These are phyloP conservation scores for Melieria picta DNA, from an alignment of 2,888 invertebrate species.

Conservation along the genomic window DNA sequence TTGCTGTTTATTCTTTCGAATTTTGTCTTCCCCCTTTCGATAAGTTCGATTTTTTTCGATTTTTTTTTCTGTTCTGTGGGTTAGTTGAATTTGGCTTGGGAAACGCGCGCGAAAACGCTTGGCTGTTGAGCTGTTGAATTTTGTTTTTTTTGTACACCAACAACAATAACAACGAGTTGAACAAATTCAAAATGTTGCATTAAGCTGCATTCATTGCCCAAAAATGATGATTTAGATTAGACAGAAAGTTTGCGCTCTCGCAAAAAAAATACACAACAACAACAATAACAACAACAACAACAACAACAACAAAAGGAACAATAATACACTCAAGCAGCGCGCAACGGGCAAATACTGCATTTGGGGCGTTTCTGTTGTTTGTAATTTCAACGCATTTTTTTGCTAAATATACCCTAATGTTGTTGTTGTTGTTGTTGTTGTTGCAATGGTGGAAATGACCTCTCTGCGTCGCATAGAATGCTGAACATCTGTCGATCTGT, in stretches of 20 bases:
- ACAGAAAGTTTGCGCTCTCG: slow-evolving; percentile 16
- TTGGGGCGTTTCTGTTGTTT: slow-evolving; percentile 23
- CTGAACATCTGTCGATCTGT: slow-evolving; percentile 61
- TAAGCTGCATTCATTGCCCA: slow-evolving; percentile 8
- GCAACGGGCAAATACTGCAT: slow-evolving; percentile 19
- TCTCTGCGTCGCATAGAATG: slow-evolving; percentile 1
- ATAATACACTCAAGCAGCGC: not conserved
- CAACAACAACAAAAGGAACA: not conserved
- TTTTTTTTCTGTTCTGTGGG: slow-evolving; percentile 1
- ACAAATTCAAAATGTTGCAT: no score
- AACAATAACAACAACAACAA: not conserved
- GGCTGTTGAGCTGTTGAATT: no score
- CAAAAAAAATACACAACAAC: slow-evolving; percentile 2
- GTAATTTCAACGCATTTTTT: no score
- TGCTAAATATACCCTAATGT: no score
- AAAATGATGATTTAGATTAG: slow-evolving; percentile 22
- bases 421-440: no score
- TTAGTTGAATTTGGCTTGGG: no score
- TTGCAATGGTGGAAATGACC: no score
- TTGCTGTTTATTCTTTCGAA: not conserved
- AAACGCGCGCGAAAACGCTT: no score
- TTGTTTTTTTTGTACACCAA: no score
- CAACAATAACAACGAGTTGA: no score
- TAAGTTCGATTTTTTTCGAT: not conserved
- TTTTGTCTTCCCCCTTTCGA: not conserved